Evolutionary conservation across 2,113 vertebrate species (phyloP), one percentile per base, ranked within the genome.

Genomic region (Corythoichthys haematopterus): DNA sequence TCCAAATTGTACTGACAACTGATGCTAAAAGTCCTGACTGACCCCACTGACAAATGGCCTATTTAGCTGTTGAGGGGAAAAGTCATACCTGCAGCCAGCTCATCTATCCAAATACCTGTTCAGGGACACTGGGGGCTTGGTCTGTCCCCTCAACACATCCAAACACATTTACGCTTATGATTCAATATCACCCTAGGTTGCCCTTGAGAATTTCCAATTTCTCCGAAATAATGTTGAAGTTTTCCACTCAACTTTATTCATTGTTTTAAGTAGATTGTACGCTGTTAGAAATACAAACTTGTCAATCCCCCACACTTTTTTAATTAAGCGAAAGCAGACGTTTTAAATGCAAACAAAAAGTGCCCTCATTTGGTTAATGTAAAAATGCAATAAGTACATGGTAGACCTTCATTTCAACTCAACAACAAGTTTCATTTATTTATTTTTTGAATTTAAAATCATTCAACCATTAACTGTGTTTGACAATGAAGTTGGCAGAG

Each of bases 21-120:
- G 50, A 10, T 62, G 80, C 77, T 83, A 74, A 83, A 63, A 76
- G 75, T 78, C 70, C 65, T 59, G 0, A 51, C 59, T 75, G 74
- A 82, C 81, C 79, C 67, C 16, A 63, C 62, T 81, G 80, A 84
- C 63, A 83, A 81, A 85, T 70, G 83, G 75, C 74, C 77, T 67
- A 79, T 77, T 80, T 80, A 57, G 68, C 70, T 36, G 65, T 43
- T 65, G 62, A 64, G 59, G 80, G 73, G 80, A 75, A 66, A 80
- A 81, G 61, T 80, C 62, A 59, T 63, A 77, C 72, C 74, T 74
- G 78, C 69, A 72, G 78, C 83, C 81, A 71, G 80, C 67, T 70
- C 74, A 68, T 40, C 62, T 83, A 83, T 81, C 78, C 76, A 74
- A 87, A 55, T 65, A 73, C 50, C 69, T 47, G 67, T n/a, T 68